Percentiles rank a stretch among this genome's conserved stretches.
Conservation (phyloP, 2,113 vertebrate genomes). For the Parus major region DNA sequence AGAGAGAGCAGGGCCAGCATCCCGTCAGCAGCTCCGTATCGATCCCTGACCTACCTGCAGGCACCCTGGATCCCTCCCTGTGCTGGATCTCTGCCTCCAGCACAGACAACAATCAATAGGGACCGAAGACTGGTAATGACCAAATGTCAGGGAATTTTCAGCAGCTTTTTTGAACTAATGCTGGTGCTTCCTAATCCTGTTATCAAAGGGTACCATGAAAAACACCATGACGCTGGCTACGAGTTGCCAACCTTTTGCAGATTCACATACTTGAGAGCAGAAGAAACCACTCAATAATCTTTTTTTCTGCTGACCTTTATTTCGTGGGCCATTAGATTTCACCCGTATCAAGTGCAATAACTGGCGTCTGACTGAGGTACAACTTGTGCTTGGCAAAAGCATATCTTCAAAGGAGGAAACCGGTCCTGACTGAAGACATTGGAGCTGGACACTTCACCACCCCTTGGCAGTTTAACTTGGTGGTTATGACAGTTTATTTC, state of each 20-base stretch:
- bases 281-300: conserved; percentile 6
- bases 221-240: not conserved
- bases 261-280: not conserved
- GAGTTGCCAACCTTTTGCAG: conserved; percentile 1
- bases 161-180: conserved; percentile 44
- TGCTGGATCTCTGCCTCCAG: not conserved
- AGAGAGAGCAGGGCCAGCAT: not conserved
- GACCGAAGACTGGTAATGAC: not conserved
- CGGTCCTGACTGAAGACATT: not conserved
- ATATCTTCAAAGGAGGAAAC: conserved; percentile 1
- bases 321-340: conserved; percentile 42
- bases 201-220: conserved; percentile 42
- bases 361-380: not conserved
- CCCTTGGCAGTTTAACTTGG: conserved; percentile 16
- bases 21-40: fast-evolving
- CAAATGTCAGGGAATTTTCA: conserved; percentile 20
- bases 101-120: not conserved
- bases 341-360: conserved; percentile 1
- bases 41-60: not conserved
- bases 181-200: conserved; percentile 43
- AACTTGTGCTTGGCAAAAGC: conserved; percentile 17
- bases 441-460: conserved; percentile 14
- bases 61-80: not conserved
- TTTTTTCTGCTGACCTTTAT: conserved; percentile 56
- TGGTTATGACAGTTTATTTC: conserved; percentile 50